phyloP scores from a whole-genome alignment of 2,113 vertebrate genomes.

The Labeo catla region DNA sequence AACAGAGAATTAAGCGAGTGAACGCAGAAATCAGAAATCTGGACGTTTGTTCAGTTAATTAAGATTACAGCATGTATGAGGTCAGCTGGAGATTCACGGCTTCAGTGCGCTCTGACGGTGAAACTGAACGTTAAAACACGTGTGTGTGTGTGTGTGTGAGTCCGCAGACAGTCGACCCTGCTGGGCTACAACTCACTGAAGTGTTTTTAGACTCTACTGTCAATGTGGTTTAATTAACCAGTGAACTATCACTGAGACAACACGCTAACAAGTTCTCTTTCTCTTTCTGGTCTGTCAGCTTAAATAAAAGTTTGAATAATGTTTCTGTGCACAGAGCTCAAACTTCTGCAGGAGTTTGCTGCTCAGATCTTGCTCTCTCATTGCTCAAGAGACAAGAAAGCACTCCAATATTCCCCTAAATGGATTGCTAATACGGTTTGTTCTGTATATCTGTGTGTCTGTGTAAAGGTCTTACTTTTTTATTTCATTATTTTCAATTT shows the following conservation, averaged over 20 bases:
- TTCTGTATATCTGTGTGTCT: too few relatives aligned
- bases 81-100: slow-evolving; percentile 13
- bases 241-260: slow-evolving; percentile 24
- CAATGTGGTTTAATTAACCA: slow-evolving; percentile 26
- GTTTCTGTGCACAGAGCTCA: background rate
- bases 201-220: slow-evolving; percentile 4
- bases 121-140: background rate
- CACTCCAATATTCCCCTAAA: background rate
- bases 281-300: slow-evolving; percentile 22
- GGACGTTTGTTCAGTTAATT: background rate
- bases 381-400: background rate
- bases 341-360: background rate
- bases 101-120: background rate
- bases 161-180: background rate
- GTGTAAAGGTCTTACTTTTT: too few relatives aligned
- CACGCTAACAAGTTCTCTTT: background rate
- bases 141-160: background rate
- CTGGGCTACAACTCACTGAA: background rate
- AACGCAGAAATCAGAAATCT: background rate
- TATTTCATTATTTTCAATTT: too few relatives aligned
- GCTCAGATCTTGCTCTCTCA: background rate
- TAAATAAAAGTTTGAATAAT: background rate
- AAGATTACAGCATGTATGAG: background rate
- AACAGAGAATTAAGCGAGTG: background rate
- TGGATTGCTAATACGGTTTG: too few relatives aligned